These are phyloP conservation scores for Arrhamphus sclerolepis DNA, from an alignment of 2,797 vertebrate genomes.

Conservation along the genomic window DNA sequence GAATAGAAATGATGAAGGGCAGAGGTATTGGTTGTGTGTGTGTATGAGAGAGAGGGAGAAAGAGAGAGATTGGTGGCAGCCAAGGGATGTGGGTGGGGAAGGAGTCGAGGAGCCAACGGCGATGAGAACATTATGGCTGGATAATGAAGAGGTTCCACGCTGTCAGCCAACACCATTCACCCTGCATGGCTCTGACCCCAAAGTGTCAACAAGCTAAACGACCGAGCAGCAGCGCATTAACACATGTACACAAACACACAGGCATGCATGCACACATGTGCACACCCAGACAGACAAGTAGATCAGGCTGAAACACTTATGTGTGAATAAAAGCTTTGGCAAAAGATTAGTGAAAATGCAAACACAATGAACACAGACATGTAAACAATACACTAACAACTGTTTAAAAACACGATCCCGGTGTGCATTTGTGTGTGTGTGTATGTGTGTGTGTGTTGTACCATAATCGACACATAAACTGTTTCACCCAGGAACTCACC, in stretches of 20 bases:
- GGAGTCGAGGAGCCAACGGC: slow-evolving; percentile 69
- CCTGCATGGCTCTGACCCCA: slow-evolving; percentile 84
- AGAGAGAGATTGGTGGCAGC: too few relatives aligned
- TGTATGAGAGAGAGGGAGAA: slow-evolving; percentile 27
- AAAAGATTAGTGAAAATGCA: slow-evolving; percentile 7
- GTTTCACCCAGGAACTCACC: not conserved
- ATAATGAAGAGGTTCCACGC: slow-evolving; percentile 87
- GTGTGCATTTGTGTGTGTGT: not conserved
- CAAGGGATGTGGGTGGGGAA: slow-evolving; percentile 16
- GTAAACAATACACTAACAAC: slow-evolving; percentile 20
- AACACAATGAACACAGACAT: slow-evolving; percentile 5
- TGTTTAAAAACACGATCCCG: too few relatives aligned
- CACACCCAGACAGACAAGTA: slow-evolving; percentile 16
- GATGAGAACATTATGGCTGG: slow-evolving; percentile 83
- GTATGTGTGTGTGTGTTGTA: slow-evolving; percentile 1
- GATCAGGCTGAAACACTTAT: slow-evolving; percentile 9
- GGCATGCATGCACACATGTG: slow-evolving; percentile 2
- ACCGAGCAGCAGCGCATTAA: slow-evolving; percentile 81
- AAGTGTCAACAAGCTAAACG: slow-evolving; percentile 88
- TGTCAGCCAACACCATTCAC: slow-evolving; percentile 84
- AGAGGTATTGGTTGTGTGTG: slow-evolving; percentile 10
- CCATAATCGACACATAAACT: slow-evolving; percentile 24
- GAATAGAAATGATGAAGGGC: slow-evolving; percentile 42
- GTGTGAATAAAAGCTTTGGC: not conserved
- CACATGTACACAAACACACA: slow-evolving; percentile 50